A percentile compares a stretch with the other conserved stretches of the same genome.
phyloP scores from a whole-genome alignment of 2,888 invertebrate genomes.

The Limenitis camilla region DNA sequence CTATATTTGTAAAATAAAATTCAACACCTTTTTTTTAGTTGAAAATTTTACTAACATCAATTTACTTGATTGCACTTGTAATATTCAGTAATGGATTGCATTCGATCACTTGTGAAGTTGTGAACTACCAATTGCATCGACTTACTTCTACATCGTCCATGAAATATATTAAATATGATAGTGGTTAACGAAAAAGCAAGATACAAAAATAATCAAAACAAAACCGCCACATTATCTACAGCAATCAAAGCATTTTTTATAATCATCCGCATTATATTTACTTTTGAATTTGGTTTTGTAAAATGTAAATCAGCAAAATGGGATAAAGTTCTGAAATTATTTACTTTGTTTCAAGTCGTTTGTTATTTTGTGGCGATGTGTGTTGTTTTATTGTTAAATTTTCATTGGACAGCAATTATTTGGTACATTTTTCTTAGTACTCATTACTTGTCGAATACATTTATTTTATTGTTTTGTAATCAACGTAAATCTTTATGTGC shows the following conservation, averaged over 20 bases:
- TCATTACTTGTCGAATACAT: neutral
- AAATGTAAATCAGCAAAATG: neutral
- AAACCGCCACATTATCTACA: neutral
- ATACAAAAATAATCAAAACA: neutral
- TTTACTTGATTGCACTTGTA: too few species aligned
- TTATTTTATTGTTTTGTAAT: neutral
- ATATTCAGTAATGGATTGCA: too few species aligned
- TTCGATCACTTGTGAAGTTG: too few species aligned
- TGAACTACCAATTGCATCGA: too few species aligned
- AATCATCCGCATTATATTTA: conserved; percentile 1
- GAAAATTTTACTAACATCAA: too few species aligned
- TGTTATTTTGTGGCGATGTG: neutral
- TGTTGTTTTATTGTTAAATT: neutral
- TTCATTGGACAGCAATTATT: neutral
- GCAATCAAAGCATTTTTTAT: conserved; percentile 1
- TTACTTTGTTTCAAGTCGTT: neutral
- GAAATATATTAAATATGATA: too few species aligned
- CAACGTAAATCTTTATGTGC: neutral
- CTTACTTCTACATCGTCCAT: too few species aligned
- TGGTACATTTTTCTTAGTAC: neutral
- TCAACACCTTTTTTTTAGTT: too few species aligned
- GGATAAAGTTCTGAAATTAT: neutral
- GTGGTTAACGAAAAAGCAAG: neutral
- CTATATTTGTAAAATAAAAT: too few species aligned
- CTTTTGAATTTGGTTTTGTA: conserved; percentile 10